A percentile compares a stretch with the other conserved stretches of the same genome.
phyloP scores from a whole-genome alignment of 2,888 invertebrate genomes.

The Apamea epomidion region DNA sequence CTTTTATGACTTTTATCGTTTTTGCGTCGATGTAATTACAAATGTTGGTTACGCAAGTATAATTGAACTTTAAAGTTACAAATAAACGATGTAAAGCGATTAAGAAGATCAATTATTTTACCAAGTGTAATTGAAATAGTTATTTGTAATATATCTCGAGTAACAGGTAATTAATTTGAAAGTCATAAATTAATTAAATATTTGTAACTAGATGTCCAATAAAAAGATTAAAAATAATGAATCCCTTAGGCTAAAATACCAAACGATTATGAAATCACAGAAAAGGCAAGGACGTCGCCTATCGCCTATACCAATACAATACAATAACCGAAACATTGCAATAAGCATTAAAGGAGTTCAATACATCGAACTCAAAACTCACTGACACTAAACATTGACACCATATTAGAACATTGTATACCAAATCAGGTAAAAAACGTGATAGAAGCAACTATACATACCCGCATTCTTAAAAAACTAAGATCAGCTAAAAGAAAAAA shows the following conservation, averaged over 20 bases:
- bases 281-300: background rate
- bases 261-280: background rate
- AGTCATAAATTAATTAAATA: slow-evolving; percentile 19
- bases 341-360: background rate
- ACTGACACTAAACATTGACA: background rate
- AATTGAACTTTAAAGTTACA: slow-evolving; percentile 34
- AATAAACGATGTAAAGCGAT: slow-evolving; percentile 26
- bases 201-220: background rate
- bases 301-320: too few species aligned
- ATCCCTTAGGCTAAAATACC: background rate
- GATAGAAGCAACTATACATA: background rate
- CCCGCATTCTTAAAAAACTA: background rate
- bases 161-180: slow-evolving; percentile 5
- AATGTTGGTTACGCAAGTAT: slow-evolving; percentile 45
- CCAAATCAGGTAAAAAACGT: background rate
- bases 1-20: slow-evolving; percentile 53
- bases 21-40: slow-evolving; percentile 31
- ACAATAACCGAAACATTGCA: background rate
- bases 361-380: background rate
- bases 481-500: too few species aligned
- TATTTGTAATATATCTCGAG: background rate
- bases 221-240: slow-evolving; percentile 17
- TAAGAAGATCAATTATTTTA: slow-evolving; percentile 37
- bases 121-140: slow-evolving; percentile 30
- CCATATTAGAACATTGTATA: background rate